phyloP scores from a whole-genome alignment of 2,797 vertebrate species.

The Buphagus erythrorhynchus region DNA sequence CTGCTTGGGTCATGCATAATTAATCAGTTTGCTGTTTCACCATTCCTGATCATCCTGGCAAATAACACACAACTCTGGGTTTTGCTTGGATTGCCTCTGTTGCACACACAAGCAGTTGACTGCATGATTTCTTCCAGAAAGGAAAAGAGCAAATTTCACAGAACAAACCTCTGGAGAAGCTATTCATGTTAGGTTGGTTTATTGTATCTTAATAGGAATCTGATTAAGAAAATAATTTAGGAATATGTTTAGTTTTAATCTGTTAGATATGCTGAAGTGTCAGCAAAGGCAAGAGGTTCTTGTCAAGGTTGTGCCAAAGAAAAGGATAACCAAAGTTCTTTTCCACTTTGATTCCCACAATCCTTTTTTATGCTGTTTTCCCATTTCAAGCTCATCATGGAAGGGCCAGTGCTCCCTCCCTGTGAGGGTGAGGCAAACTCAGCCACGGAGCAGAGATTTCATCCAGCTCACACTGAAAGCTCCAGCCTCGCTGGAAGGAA shows the following conservation, averaged over 20 bases:
- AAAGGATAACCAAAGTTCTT: not conserved
- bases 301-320: not conserved
- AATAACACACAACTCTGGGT: not conserved
- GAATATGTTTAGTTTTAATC: not conserved
- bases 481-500: not conserved
- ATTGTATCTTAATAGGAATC: not conserved
- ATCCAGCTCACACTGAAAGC: fast-evolving
- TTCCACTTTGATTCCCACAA: not conserved
- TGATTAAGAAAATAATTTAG: not conserved
- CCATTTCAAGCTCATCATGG: not conserved
- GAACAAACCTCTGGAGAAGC: not conserved
- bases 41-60: not conserved
- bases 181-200: not conserved
- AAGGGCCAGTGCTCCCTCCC: not conserved
- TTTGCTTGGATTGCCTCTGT: not conserved
- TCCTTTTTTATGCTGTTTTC: not conserved
- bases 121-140: not conserved
- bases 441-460: not conserved
- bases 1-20: constrained; percentile 53
- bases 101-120: not conserved
- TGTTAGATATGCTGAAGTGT: not conserved
- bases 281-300: not conserved
- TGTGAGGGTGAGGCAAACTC: not conserved
- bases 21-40: constrained; percentile 60
- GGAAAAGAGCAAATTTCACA: not conserved